A percentile compares a stretch with the other conserved stretches of the same genome.
These are phyloP conservation scores for Rhinopomastus cyanomelas DNA, from an alignment of 2,113 vertebrate species.

Conservation along the genomic window DNA sequence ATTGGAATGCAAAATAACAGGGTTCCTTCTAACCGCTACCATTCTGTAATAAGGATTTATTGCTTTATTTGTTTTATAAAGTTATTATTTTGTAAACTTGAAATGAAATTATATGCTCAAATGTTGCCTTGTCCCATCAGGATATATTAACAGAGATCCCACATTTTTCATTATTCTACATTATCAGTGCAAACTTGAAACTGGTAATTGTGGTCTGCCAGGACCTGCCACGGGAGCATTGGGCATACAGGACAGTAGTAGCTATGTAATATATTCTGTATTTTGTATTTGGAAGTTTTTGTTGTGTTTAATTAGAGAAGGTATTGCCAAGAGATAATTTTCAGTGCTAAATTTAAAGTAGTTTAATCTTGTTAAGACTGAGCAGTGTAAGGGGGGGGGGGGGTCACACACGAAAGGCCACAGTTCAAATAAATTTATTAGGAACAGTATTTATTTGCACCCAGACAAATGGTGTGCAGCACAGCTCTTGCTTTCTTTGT, in stretches of 20 bases:
- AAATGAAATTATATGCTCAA: neutral
- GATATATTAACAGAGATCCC: neutral
- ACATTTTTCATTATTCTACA: fast-evolving
- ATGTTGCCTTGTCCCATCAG: neutral
- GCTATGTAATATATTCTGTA: neutral
- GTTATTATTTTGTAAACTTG: neutral
- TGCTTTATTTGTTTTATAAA: neutral
- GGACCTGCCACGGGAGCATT: neutral
- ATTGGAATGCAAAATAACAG: too few relatives aligned
- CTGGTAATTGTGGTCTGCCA: neutral
- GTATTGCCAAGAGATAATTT: neutral
- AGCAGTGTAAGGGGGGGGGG: neutral
- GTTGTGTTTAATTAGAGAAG: neutral
- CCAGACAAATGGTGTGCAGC: neutral
- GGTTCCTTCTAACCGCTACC: too few relatives aligned
- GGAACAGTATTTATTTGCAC: neutral
- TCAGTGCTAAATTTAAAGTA: neutral
- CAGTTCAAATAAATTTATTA: neutral
- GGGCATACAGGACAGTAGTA: neutral
- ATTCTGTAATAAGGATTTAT: too few relatives aligned
- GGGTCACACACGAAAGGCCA: neutral
- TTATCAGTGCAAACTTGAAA: neutral
- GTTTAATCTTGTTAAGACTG: neutral
- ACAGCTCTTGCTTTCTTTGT: neutral
- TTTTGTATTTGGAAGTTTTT: neutral